These are phyloP conservation scores for Centropus bengalensis DNA, from an alignment of 2,113 vertebrate genomes.

Conservation along the genomic window DNA sequence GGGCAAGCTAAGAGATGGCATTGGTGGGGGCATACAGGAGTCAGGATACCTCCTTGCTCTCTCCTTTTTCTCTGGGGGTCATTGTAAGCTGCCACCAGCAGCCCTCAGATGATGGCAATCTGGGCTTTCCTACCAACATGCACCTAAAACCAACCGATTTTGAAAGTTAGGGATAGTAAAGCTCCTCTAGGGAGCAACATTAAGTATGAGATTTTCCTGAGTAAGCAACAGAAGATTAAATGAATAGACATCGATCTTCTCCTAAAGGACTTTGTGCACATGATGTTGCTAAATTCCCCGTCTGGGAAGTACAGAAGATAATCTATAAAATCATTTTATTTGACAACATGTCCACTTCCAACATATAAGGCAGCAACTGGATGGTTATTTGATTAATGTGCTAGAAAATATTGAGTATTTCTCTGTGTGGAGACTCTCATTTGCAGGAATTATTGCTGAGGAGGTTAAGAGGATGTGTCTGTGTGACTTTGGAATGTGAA, in stretches of 20 bases:
- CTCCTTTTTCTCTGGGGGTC: neutral
- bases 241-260: slow-evolving; percentile 54
- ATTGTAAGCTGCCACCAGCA: neutral
- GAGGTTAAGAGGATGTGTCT: slow-evolving; percentile 44
- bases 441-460: slow-evolving; percentile 59
- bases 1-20: neutral
- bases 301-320: slow-evolving; percentile 49
- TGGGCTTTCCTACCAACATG: neutral
- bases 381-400: slow-evolving; percentile 67
- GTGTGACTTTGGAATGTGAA: slow-evolving; percentile 29
- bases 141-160: neutral
- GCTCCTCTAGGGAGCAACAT: neutral
- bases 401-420: slow-evolving; percentile 50
- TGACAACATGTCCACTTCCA: slow-evolving; percentile 56
- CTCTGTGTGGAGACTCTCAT: slow-evolving; percentile 47
- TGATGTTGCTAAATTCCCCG: slow-evolving; percentile 55
- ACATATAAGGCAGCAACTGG: slow-evolving; percentile 54
- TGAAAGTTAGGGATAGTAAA: slow-evolving; percentile 1
- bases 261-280: slow-evolving; percentile 41
- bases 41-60: neutral
- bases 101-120: neutral
- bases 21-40: neutral
- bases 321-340: slow-evolving; percentile 73
- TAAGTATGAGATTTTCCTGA: slow-evolving; percentile 39
- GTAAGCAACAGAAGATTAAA: slow-evolving; percentile 58